phyloP scores from a whole-genome alignment of 2,113 vertebrate genomes.

The Ciconia maguari region DNA sequence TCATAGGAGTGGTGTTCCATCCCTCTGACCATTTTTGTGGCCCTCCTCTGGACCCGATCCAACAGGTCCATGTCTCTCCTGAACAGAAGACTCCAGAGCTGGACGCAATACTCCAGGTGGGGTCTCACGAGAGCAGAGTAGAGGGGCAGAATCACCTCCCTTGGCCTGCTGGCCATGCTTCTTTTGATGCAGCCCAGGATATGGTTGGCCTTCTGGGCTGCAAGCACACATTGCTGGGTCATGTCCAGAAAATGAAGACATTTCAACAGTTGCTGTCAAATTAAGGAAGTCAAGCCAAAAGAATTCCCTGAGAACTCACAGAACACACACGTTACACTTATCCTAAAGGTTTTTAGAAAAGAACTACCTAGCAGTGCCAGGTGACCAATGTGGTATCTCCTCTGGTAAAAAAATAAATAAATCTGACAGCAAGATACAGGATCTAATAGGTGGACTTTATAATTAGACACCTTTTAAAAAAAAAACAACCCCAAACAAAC shows the following conservation, averaged over 20 bases:
- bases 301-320: neutral
- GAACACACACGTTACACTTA: neutral
- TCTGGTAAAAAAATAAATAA: neutral
- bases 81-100: neutral
- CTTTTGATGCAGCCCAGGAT: neutral
- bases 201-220: neutral
- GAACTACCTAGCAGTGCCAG: neutral
- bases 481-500: neutral
- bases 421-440: neutral
- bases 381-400: neutral
- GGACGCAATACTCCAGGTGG: neutral
- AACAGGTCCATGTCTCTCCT: neutral
- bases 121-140: neutral
- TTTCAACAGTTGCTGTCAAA: neutral
- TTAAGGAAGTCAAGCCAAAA: neutral
- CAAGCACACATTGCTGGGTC: accelerated
- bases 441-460: neutral
- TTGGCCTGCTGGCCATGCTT: neutral
- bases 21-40: neutral
- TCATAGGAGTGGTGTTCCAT: neutral
- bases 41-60: neutral
- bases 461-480: neutral
- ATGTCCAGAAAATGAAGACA: neutral
- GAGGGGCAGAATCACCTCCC: neutral
- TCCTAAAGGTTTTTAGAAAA: neutral